Conservation (phyloP, 2,113 vertebrate species). For the Platycercus adscitus region DNA sequence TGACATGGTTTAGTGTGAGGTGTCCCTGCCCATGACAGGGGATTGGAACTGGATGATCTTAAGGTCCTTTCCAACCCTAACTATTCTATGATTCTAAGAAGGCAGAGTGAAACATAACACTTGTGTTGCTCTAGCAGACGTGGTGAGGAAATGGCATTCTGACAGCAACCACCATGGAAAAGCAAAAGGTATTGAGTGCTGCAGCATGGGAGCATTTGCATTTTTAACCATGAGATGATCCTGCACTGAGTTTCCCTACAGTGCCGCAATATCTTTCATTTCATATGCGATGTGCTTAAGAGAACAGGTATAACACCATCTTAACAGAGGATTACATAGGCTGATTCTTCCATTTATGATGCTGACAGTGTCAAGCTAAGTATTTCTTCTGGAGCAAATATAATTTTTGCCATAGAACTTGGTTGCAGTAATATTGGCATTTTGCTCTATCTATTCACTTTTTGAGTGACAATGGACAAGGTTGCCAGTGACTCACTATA, state of each 20-base stretch:
- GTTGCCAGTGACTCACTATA: not conserved
- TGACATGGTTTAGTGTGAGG: too few relatives aligned
- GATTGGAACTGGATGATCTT: too few relatives aligned
- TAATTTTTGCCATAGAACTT: not conserved
- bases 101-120: not conserved
- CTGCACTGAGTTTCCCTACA: not conserved
- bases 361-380: not conserved
- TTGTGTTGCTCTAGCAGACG: not conserved
- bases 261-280: not conserved
- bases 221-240: not conserved
- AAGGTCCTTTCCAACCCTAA: too few relatives aligned
- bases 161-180: not conserved
- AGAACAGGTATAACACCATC: not conserved
- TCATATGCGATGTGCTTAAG: not conserved
- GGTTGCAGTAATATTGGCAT: not conserved
- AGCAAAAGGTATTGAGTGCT: not conserved
- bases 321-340: not conserved
- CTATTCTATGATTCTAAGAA: not conserved
- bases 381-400: not conserved
- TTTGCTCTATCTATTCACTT: not conserved
- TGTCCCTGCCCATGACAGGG: too few relatives aligned
- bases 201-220: not conserved
- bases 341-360: not conserved
- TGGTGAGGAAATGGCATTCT: not conserved
- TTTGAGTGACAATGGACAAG: not conserved